Conservation (phyloP, 2,797 vertebrate species). For the Anguilla anguilla region DNA sequence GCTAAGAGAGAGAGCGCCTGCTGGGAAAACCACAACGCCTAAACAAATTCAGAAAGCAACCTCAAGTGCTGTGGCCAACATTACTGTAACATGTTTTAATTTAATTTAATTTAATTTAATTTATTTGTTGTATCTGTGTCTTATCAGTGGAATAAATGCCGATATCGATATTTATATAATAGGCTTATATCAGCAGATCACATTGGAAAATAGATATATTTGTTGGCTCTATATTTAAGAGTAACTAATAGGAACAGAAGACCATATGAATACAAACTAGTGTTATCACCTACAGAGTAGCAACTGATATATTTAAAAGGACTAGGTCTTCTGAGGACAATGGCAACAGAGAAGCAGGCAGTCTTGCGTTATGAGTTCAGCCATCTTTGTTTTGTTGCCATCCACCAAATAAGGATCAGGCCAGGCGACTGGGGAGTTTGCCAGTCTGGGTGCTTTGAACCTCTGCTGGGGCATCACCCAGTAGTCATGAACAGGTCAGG, state of each 20-base stretch:
- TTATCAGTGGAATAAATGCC: neutral
- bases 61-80: too few species aligned
- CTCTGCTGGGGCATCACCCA: neutral
- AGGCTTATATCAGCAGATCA: neutral
- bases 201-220: neutral
- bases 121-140: neutral
- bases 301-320: neutral
- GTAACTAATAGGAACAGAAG: neutral
- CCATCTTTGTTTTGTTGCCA: neutral
- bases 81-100: too few species aligned
- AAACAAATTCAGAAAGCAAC: too few species aligned
- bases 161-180: neutral
- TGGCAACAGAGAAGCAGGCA: neutral
- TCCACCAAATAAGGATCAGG: conserved; percentile 8
- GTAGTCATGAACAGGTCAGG: conserved; percentile 58
- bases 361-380: neutral
- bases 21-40: too few species aligned
- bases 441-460: neutral
- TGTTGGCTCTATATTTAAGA: conserved; percentile 23
- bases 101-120: neutral
- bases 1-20: too few species aligned
- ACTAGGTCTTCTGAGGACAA: neutral
- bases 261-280: conserved; percentile 19
- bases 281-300: conserved; percentile 21
- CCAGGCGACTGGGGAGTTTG: neutral